Evolutionary conservation across 2,888 invertebrate genomes (phyloP).

Genomic region (Heliconius ismenius): DNA sequence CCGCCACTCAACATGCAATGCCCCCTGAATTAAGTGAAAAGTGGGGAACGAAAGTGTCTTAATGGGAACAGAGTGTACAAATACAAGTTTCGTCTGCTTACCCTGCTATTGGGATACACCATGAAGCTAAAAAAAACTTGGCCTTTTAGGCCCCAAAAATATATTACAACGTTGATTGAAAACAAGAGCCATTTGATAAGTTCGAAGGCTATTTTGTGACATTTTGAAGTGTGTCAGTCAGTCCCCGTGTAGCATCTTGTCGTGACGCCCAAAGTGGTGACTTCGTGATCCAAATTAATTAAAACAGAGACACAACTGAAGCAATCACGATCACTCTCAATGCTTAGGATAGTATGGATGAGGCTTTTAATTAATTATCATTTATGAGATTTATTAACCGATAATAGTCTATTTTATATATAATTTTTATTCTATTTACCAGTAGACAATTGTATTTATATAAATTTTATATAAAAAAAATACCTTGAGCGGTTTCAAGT

Average conservation of each 20-base stretch:
- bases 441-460: not conserved
- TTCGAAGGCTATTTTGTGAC: slow-evolving; percentile 72
- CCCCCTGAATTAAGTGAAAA: too few species aligned
- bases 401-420: not conserved
- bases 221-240: slow-evolving; percentile 81
- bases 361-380: slow-evolving; percentile 6
- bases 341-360: slow-evolving; percentile 64
- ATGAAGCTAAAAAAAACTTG: too few species aligned
- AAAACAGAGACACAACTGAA: slow-evolving; percentile 78
- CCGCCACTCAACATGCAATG: too few species aligned
- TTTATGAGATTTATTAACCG: not conserved
- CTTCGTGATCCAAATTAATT: slow-evolving; percentile 82
- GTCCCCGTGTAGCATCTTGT: slow-evolving; percentile 65
- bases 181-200: slow-evolving; percentile 65
- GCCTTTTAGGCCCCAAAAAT: not conserved
- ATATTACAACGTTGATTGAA: slow-evolving; percentile 46
- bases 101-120: too few species aligned
- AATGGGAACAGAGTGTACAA: too few species aligned
- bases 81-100: too few species aligned
- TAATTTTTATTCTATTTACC: not conserved
- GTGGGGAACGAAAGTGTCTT: too few species aligned
- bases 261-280: slow-evolving; percentile 80
- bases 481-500: too few species aligned
- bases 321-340: slow-evolving; percentile 74
- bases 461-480: not conserved